phyloP scores from a whole-genome alignment of 1,140 invertebrate genomes.

The Drosophila obscura region DNA sequence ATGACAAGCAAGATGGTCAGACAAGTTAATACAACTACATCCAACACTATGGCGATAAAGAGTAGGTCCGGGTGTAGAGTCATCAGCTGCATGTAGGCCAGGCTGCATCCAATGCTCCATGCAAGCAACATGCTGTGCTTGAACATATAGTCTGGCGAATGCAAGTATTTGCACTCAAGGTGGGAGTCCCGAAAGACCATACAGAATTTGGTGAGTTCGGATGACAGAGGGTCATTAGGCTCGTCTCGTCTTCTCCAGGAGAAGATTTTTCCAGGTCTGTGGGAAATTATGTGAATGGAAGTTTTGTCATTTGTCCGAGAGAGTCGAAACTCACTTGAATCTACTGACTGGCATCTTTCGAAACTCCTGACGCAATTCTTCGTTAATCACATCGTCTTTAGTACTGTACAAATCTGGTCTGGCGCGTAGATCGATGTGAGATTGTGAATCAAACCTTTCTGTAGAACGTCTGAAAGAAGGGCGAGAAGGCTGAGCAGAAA shows the following conservation, averaged over 20 bases:
- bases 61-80: not conserved
- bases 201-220: constrained; percentile 28
- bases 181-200: constrained; percentile 57
- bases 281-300: no score
- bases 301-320: no score
- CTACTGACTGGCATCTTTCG: constrained; percentile 74
- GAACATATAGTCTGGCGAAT: constrained; percentile 65
- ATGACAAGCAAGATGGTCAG: constrained; percentile 71
- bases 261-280: no score
- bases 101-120: constrained; percentile 6
- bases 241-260: not conserved
- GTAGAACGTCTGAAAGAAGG: constrained; percentile 17
- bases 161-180: constrained; percentile 61
- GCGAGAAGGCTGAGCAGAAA: constrained; percentile 84
- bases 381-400: not conserved
- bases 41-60: not conserved
- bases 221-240: not conserved
- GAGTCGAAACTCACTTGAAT: constrained; percentile 45
- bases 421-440: not conserved
- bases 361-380: constrained; percentile 51
- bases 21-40: constrained; percentile 8
- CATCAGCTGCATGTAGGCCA: constrained; percentile 15
- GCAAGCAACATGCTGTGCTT: constrained; percentile 67
- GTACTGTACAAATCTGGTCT: no score
- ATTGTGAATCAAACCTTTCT: constrained; percentile 54